Evolutionary conservation across 1,140 invertebrate species (phyloP).

Genomic region (Bathynomus jamesi): DNA sequence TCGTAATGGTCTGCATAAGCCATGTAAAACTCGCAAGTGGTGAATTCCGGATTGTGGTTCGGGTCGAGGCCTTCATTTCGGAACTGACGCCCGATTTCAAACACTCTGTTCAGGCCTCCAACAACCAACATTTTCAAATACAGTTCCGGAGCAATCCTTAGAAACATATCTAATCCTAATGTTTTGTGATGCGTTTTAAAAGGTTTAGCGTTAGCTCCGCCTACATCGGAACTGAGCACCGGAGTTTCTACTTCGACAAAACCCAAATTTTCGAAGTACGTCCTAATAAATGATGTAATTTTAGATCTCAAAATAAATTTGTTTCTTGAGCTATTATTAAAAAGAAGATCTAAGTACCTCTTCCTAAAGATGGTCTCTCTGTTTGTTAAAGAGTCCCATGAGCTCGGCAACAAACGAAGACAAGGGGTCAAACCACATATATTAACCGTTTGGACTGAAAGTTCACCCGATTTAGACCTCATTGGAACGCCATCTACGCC

Average conservation of each 20-base stretch:
- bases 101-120: conserved; percentile 92
- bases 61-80: conserved; percentile 97
- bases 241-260: conserved; percentile 98
- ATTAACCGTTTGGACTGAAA: background rate
- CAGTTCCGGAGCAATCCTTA: conserved; percentile 95
- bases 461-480: background rate
- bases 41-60: conserved; percentile 98
- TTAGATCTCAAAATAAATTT: background rate
- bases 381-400: background rate
- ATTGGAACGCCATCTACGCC: background rate
- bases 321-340: conserved; percentile 1
- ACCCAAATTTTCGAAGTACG: conserved; percentile 84
- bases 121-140: conserved; percentile 97
- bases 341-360: conserved; percentile 1
- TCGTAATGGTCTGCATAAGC: conserved; percentile 99
- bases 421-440: background rate
- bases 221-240: conserved; percentile 98
- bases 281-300: conserved; percentile 50
- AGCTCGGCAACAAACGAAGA: background rate
- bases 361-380: background rate
- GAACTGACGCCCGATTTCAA: conserved; percentile 95
- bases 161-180: conserved; percentile 89
- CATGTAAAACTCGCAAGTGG: conserved; percentile 99
- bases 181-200: conserved; percentile 99
- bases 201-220: conserved; percentile 97